Evolutionary conservation across 2,888 invertebrate genomes (phyloP), one percentile per base, ranked within the genome.

Genomic region (Panorpa germanica): DNA sequence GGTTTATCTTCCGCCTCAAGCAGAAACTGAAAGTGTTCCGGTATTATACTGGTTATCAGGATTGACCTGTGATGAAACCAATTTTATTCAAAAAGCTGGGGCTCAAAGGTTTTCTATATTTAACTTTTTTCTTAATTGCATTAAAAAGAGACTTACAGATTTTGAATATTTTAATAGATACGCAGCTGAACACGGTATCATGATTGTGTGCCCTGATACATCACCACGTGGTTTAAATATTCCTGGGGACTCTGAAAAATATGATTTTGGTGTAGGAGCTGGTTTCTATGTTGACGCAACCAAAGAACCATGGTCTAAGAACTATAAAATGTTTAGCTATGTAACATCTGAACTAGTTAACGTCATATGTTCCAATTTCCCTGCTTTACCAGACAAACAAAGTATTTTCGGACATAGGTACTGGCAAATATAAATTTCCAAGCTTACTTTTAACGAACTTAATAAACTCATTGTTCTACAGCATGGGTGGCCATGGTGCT

Each of bases 401-500:
- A 77, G 80, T 8, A 78, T 83, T 35, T 76, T 74, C 66, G 83
- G 82, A 1, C 81, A 82, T 43, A 76, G 75, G 75, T 74, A 28
- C 36, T 21, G 32, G 26, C 11, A 9, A 3, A 34, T 13, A n/a
- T n/a, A n/a, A n/a, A n/a, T n/a, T n/a, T n/a, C 9, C 10, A 11
- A 17, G n/a, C 6, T 17, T 25, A n/a, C 5, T 20, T 28, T 19
- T 23, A 15, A 20, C 25, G 12, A 25, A 32, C 31, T 17, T 22
- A 18, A 28, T 16, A 28, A 29, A 29, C 36, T 35, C 28, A 32
- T 37, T 40, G 35, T 38, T 39, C 59, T 64, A 26, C 48, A 91
- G 93, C 47, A 98, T 98, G 96, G 96, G 96, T 35, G 96, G 96
- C 14, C 95, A 96, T 57, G 96, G 98, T 17, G 93, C 95, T 10